Percentiles rank a stretch among this genome's conserved stretches.
phyloP scores from a whole-genome alignment of 2,888 invertebrate species.

The Andrena bucephala region DNA sequence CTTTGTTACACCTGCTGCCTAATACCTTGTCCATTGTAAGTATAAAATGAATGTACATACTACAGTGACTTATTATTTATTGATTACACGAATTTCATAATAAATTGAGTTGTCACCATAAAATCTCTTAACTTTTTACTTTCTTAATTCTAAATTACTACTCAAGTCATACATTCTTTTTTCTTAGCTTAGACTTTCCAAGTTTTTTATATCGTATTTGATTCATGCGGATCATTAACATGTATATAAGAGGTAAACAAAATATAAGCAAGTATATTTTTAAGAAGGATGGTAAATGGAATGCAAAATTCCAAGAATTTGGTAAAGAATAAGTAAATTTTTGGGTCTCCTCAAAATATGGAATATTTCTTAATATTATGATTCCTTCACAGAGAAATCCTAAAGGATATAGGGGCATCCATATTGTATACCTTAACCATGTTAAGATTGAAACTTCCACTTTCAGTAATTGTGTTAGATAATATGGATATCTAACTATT shows the following conservation, averaged over 20 bases:
- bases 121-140: slow-evolving; percentile 1
- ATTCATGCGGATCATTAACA: slow-evolving; percentile 95
- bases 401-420: slow-evolving; percentile 97
- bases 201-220: slow-evolving; percentile 90
- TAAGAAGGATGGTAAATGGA: slow-evolving; percentile 93
- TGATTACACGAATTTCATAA: not conserved
- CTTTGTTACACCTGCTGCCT: too few species aligned
- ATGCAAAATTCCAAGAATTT: slow-evolving; percentile 93
- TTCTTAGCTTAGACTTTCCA: slow-evolving; percentile 78
- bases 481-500: slow-evolving; percentile 96
- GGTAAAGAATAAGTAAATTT: slow-evolving; percentile 92
- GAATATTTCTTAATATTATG: slow-evolving; percentile 92
- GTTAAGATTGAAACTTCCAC: slow-evolving; percentile 91
- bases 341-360: slow-evolving; percentile 94
- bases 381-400: slow-evolving; percentile 95
- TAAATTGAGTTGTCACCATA: not conserved
- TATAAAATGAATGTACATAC: slow-evolving; percentile 24
- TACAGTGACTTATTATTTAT: not conserved
- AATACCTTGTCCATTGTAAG: not conserved
- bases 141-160: not conserved
- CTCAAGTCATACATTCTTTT: slow-evolving; percentile 68
- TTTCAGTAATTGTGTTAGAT: slow-evolving; percentile 92
- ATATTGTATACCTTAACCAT: slow-evolving; percentile 96
- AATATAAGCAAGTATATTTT: slow-evolving; percentile 91
- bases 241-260: slow-evolving; percentile 91